These are phyloP conservation scores for Isichthys henryi DNA, from an alignment of 2,113 vertebrate genomes.

Conservation along the genomic window DNA sequence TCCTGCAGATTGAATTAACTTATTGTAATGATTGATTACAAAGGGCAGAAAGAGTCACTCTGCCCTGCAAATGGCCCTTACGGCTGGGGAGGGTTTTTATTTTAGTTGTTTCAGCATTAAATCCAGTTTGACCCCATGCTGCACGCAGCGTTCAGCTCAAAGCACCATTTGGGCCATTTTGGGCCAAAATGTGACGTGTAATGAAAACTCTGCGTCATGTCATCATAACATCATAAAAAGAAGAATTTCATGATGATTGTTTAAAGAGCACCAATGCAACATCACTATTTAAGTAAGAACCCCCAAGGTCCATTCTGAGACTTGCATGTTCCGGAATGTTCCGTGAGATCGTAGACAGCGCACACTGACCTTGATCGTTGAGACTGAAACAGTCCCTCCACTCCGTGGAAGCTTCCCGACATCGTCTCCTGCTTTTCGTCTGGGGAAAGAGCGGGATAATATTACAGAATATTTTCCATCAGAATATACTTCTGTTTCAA, in stretches of 20 bases:
- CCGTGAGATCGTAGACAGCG: background rate
- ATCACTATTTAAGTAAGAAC: background rate
- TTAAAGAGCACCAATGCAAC: background rate
- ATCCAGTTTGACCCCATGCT: background rate
- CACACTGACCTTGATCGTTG: slow-evolving; percentile 83
- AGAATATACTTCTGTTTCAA: background rate
- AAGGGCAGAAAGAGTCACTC: background rate
- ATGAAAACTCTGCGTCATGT: background rate
- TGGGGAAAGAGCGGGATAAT: slow-evolving; percentile 42
- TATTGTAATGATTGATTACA: background rate
- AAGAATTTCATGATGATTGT: background rate
- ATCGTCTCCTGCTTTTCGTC: slow-evolving; percentile 78
- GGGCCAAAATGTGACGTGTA: background rate
- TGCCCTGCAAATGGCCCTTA: background rate
- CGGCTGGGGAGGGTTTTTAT: background rate
- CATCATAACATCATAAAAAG: background rate
- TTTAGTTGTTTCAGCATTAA: background rate
- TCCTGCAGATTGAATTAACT: slow-evolving; percentile 1
- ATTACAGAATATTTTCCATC: background rate
- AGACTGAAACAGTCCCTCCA: slow-evolving; percentile 92
- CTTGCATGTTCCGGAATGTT: background rate
- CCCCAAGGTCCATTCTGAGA: background rate
- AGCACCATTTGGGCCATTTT: background rate
- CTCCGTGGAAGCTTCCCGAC: slow-evolving; percentile 68
- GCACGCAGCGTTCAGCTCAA: background rate